These are phyloP conservation scores for Eristalis intricaria DNA, from an alignment of 2,888 invertebrate species.

Conservation along the genomic window DNA sequence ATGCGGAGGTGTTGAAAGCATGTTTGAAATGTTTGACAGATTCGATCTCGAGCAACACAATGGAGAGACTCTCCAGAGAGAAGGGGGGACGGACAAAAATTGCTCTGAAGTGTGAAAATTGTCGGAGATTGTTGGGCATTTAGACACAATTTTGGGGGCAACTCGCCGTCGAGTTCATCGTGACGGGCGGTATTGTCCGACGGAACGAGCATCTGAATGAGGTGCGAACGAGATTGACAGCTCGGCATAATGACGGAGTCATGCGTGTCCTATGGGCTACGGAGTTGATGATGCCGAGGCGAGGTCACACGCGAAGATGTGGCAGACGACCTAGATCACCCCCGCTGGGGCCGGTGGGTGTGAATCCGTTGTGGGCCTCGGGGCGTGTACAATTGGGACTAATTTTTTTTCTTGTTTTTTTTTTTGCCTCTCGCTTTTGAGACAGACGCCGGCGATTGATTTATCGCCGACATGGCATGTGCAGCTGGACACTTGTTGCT, in stretches of 20 bases:
- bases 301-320: conserved; percentile 37
- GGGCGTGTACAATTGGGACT: background rate
- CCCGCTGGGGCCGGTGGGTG: conserved; percentile 35
- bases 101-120: conserved; percentile 59
- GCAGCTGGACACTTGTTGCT: background rate
- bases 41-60: conserved; percentile 49
- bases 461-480: background rate
- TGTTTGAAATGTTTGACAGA: conserved; percentile 68
- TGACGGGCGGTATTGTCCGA: background rate
- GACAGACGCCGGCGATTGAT: background rate
- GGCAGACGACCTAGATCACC: conserved; percentile 30
- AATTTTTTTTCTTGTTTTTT: background rate
- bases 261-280: conserved; percentile 62
- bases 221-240: conserved; percentile 69
- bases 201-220: conserved; percentile 61
- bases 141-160: conserved; percentile 22
- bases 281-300: background rate
- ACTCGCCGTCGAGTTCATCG: background rate
- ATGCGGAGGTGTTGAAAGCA: conserved; percentile 62
- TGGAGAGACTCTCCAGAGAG: background rate
- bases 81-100: conserved; percentile 7
- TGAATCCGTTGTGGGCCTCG: background rate
- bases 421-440: background rate
- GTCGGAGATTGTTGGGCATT: conserved; percentile 60
- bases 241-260: conserved; percentile 61